Conservation (phyloP, 1,140 invertebrate genomes). For the Pogonomyrmex barbatus region DNA sequence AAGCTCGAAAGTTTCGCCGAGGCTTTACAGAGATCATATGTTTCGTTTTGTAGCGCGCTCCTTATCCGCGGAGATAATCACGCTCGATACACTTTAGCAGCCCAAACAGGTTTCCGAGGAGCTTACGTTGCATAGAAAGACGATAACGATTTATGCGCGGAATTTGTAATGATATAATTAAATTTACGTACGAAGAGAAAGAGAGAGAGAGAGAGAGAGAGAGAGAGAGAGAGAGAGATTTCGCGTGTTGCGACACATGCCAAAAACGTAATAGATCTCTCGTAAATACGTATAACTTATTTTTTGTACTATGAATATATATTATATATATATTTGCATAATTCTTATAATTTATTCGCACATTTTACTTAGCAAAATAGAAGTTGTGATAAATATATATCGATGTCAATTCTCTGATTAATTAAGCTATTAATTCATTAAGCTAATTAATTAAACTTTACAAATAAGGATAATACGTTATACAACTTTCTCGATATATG, state of each 20-base stretch:
- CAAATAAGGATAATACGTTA: not conserved
- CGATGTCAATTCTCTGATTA: not conserved
- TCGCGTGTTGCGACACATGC: not conserved
- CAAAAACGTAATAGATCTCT: not conserved
- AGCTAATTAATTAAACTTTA: too few species aligned
- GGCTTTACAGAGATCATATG: constrained; percentile 59
- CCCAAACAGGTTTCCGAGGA: constrained; percentile 32
- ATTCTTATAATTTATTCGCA: not conserved
- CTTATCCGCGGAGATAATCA: constrained; percentile 57
- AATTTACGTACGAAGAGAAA: not conserved
- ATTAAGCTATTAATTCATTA: too few species aligned
- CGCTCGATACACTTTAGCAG: constrained; percentile 48
- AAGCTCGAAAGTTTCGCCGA: constrained; percentile 69
- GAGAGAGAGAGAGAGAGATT: not conserved
- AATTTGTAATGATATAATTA: constrained; percentile 60
- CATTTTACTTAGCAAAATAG: not conserved
- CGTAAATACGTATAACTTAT: not conserved
- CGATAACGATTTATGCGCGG: constrained; percentile 38
- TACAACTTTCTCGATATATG: not conserved
- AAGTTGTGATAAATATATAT: not conserved
- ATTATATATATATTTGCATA: not conserved
- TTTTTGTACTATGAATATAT: not conserved
- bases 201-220: not conserved
- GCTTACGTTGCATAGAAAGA: not conserved
- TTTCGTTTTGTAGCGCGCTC: constrained; percentile 45